A percentile compares a stretch with the other conserved stretches of the same genome.
Conservation (phyloP, 2,797 vertebrate species). For the Coregonus suidteri region DNA sequence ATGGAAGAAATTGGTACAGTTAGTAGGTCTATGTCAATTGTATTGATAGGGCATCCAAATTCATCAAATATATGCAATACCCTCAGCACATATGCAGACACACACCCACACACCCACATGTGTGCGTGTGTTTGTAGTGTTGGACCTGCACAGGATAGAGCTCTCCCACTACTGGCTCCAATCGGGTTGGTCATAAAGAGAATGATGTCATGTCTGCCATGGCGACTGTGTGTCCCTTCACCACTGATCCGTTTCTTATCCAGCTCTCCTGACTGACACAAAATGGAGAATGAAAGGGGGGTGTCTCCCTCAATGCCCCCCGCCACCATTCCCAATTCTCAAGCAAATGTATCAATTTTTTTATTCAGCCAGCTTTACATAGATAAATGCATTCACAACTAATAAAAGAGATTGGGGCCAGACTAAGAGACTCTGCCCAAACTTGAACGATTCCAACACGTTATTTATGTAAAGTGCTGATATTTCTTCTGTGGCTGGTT, state of each 20-base stretch:
- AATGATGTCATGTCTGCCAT: constrained; percentile 78
- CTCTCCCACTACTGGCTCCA: constrained; percentile 58
- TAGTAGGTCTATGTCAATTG: not conserved
- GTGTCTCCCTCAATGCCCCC: constrained; percentile 19
- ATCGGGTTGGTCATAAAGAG: constrained; percentile 60
- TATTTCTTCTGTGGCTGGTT: constrained; percentile 19
- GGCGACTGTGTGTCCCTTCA: constrained; percentile 61
- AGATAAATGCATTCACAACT: not conserved
- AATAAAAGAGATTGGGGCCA: not conserved
- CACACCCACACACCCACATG: constrained; percentile 11
- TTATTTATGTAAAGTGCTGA: constrained; percentile 25
- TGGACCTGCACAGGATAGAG: constrained; percentile 43
- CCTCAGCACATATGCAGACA: constrained; percentile 14
- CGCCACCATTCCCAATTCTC: constrained; percentile 14
- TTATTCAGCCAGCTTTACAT: not conserved
- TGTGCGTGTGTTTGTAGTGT: constrained; percentile 30
- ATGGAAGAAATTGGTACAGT: not conserved
- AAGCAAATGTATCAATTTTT: constrained; percentile 10
- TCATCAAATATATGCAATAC: not conserved
- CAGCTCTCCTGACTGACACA: constrained; percentile 56
- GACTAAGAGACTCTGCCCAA: not conserved
- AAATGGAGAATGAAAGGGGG: constrained; percentile 23
- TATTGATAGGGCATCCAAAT: not conserved
- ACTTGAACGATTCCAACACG: constrained; percentile 14
- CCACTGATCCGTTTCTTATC: constrained; percentile 68